Base-by-base conservation (phyloP, 2,888 invertebrate genomes). In the Galerucella calmariensis region DNA sequence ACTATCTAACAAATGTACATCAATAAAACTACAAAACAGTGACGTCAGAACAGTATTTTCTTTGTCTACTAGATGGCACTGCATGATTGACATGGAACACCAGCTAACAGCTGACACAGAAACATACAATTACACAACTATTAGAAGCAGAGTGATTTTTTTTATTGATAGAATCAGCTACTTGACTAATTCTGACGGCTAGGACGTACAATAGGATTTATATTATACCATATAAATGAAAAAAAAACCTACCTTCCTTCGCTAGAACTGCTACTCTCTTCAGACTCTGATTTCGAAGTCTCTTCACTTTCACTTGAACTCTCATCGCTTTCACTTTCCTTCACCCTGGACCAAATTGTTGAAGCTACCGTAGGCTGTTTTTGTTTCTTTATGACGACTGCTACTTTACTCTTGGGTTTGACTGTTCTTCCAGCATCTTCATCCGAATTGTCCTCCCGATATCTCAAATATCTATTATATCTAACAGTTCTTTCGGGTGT, bases 391-490 rank as follows among this genome's bases (percentile, higher is more conserved):
- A 87, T 84, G 46, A 87, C 87, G 5, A 87, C 86, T 0, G 87
- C 84, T 1, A 87, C 86, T 80, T 87, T 88, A 80, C 87, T 88
- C 73, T 77, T 83, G 0, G 87, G 85, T 79, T 86, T 87, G 12
- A 79, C 75, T 16, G 68, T 75, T 24, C 76, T 69, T 53, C 68
- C 77, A 1, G 35, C 63, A 59, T 61, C 80, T 12, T 77, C 73
- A 8, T 78, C 76, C 16, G 79, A 80, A 66, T 79, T 67, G 51
- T 73, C 62, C 2, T 66, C 24, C 69, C 69, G 16, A 16, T 63
- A 63, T 16, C 59, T 27, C 2, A 53, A 48, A 20, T 41, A 58
- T 24, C 48, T 27, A 46, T 72, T 70, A 41, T 35, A 59, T 11
- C 46, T 59, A 41, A 72, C 72, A 8, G 78, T 78, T 27, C 78